These are phyloP conservation scores for Biston stratarius DNA, from an alignment of 2,888 invertebrate species.

Conservation along the genomic window DNA sequence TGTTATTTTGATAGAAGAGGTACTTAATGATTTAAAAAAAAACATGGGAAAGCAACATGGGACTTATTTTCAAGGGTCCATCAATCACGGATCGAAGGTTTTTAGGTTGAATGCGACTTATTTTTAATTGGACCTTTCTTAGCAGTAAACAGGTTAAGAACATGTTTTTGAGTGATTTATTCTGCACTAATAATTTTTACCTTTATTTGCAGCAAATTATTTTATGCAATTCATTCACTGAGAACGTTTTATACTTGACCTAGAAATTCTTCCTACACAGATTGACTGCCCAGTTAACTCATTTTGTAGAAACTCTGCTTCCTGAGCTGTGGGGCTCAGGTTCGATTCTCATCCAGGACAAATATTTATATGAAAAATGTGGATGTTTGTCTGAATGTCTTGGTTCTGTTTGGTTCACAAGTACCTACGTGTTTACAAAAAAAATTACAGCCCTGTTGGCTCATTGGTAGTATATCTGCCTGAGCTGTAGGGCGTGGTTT, in stretches of 20 bases:
- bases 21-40: background rate
- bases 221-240: background rate
- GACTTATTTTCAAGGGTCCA: background rate
- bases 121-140: background rate
- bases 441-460: too few species aligned
- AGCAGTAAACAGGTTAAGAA: background rate
- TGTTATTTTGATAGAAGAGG: background rate
- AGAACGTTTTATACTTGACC: background rate
- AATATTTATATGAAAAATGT: too few species aligned
- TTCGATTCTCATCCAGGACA: too few species aligned
- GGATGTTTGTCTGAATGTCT: too few species aligned
- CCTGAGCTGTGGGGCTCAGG: too few species aligned
- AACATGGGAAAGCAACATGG: conserved; percentile 1
- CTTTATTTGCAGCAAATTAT: background rate
- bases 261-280: too few species aligned
- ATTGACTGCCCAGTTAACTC: too few species aligned
- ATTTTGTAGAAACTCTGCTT: too few species aligned
- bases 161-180: background rate
- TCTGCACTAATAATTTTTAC: conserved; percentile 1
- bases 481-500: too few species aligned
- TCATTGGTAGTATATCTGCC: too few species aligned
- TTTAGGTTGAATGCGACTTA: background rate
- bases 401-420: too few species aligned
- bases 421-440: too few species aligned
- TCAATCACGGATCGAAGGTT: background rate